Evolutionary conservation across 2,797 vertebrate genomes (phyloP).

Genomic region (Phyllotis vaccarum): DNA sequence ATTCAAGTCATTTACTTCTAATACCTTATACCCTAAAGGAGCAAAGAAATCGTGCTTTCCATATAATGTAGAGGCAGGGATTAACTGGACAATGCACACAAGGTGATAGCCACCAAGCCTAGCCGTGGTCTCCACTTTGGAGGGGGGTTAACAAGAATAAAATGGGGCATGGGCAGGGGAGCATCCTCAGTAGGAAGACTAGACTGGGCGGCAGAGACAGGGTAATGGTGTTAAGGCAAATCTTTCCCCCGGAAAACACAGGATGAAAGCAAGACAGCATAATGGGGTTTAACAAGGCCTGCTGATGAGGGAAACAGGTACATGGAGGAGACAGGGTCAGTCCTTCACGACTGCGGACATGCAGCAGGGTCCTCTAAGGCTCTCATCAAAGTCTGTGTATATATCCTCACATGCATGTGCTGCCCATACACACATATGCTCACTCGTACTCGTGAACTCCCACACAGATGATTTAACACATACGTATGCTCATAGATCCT

Average conservation of each 20-base stretch:
- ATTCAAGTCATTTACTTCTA: background rate
- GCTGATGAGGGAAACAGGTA: background rate
- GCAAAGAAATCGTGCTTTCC: background rate
- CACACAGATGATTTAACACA: background rate
- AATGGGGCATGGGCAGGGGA: background rate
- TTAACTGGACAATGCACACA: background rate
- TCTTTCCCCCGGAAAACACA: background rate
- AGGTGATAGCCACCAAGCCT: background rate
- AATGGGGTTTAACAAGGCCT: background rate
- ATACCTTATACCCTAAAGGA: background rate
- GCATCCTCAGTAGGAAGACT: background rate
- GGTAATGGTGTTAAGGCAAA: background rate
- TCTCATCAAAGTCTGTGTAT: background rate
- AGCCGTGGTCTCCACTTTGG: background rate
- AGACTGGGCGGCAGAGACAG: rapidly evolving
- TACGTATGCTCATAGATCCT: too few species aligned
- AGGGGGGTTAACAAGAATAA: too few species aligned
- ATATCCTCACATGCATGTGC: background rate
- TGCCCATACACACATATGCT: too few species aligned
- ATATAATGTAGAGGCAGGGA: rapidly evolving
- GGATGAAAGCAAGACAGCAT: background rate
- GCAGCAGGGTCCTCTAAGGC: background rate
- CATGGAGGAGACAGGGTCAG: background rate
- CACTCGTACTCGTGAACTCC: too few species aligned
- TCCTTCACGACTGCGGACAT: background rate